Conservation (phyloP, 2,888 invertebrate genomes). For the Eupithecia abbreviata region DNA sequence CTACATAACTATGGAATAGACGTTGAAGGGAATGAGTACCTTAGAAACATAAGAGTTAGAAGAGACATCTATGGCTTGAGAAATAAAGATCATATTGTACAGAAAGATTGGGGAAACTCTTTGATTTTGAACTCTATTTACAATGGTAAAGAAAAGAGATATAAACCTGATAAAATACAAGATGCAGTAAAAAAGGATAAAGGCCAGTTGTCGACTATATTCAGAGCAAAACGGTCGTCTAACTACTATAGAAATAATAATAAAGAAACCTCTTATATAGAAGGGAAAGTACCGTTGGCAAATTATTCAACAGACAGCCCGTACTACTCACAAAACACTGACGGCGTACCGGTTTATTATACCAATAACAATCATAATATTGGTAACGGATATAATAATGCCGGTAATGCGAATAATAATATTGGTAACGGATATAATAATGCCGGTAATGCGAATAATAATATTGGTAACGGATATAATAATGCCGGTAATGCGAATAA, state of each 20-base stretch:
- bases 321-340: slow-evolving; percentile 28
- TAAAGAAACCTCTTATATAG: not conserved
- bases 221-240: not conserved
- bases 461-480: slow-evolving; percentile 16
- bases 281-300: slow-evolving; percentile 18
- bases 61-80: slow-evolving; percentile 35
- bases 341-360: slow-evolving; percentile 17
- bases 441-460: slow-evolving; percentile 4
- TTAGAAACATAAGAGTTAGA: slow-evolving; percentile 50
- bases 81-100: not conserved
- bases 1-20: slow-evolving; percentile 54
- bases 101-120: slow-evolving; percentile 7
- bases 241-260: slow-evolving; percentile 15
- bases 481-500: not conserved
- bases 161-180: not conserved
- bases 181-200: not conserved
- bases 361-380: slow-evolving; percentile 21
- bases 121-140: slow-evolving; percentile 23
- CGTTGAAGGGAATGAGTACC: slow-evolving; percentile 41
- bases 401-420: slow-evolving; percentile 24
- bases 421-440: slow-evolving; percentile 21
- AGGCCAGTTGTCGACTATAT: not conserved
- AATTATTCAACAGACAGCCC: slow-evolving; percentile 22
- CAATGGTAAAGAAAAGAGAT: not conserved
- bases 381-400: slow-evolving; percentile 16